Base-by-base conservation (phyloP, 2,888 invertebrate genomes). In the Hydropsyche betteni region DNA sequence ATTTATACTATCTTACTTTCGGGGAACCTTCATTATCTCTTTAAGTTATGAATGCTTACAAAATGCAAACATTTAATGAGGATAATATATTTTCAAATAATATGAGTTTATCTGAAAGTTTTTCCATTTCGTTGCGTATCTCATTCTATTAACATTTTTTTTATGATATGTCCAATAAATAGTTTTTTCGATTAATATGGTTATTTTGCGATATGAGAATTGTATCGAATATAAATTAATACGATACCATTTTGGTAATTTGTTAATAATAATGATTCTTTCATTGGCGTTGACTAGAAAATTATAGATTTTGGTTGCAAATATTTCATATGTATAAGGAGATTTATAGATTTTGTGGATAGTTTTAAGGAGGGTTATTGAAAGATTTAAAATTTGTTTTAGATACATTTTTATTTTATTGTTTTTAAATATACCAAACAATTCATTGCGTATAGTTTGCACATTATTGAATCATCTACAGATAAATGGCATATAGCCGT, bases 391-490 rank as follows among this genome's bases (percentile, higher is more conserved):
- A 55, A 14, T 69, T 69, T 24, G 24, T 24, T 69, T 69, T 69
- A 3, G 38, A 69, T 69, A 50, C 12, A 64, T 64, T 16, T 72
- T 68, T 51, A 33, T 72, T 53, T 44, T 73, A 68, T 74, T 74
- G 55, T 74, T 76, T 72, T 38, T 76, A 51, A 44, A 74, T 69
- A 74, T 74, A 74, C 74, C 76, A 76, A 76, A 74, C 74, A 76
- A 16, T 69, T 74, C 69, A 68, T 58, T 24, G 74, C 55, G 24
- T 53, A 68, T 36, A n/a, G 73, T 70, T 58, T 72, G 38, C 55
- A 72, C 71, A 71, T 71, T 36, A 36, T 72, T 64, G 64, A 64
- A 64, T 74, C 61, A 33, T 74, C 76, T 76, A 76, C 74, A 69
- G 44, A 74, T 58, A 76, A 76, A 74, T 74, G 76, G 74, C 76